phyloP scores from a whole-genome alignment of 2,113 vertebrate species.

The Salminus brasiliensis region DNA sequence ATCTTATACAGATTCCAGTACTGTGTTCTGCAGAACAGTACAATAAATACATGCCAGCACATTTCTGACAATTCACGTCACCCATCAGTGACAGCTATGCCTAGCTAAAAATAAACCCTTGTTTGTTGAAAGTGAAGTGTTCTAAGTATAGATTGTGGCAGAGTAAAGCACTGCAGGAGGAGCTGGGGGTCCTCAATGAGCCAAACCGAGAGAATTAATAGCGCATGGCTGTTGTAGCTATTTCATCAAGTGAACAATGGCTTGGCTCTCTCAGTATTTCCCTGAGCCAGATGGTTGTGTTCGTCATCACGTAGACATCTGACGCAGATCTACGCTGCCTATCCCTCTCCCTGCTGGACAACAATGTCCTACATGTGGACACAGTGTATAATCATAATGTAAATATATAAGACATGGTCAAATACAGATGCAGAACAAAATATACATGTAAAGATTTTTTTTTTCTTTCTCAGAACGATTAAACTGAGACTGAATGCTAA shows the following conservation, averaged over 20 bases:
- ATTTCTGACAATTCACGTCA: background rate
- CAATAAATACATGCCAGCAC: background rate
- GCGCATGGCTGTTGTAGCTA: conserved; percentile 60
- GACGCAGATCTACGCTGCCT: conserved; percentile 49
- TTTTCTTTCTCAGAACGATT: background rate
- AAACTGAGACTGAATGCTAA: background rate
- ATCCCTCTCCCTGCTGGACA: background rate
- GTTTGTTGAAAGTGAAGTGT: conserved; percentile 6
- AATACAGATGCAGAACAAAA: background rate
- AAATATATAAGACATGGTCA: background rate
- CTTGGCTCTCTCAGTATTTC: conserved; percentile 53
- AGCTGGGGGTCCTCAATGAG: conserved; percentile 55
- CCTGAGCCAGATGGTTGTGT: conserved; percentile 53
- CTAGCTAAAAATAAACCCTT: background rate
- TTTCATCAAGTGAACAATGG: conserved; percentile 73
- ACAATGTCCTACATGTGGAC: background rate
- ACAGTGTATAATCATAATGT: background rate
- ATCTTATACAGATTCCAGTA: too few species aligned
- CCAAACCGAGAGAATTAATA: conserved; percentile 46
- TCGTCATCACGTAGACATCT: background rate
- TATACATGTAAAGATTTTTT: background rate
- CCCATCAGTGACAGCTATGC: conserved; percentile 11
- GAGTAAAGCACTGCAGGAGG: conserved; percentile 24
- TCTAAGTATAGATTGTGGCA: background rate
- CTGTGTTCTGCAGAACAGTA: background rate